A percentile compares a stretch with the other conserved stretches of the same genome.
phyloP scores from a whole-genome alignment of 2,113 vertebrate species.

The Scophthalmus maximus region DNA sequence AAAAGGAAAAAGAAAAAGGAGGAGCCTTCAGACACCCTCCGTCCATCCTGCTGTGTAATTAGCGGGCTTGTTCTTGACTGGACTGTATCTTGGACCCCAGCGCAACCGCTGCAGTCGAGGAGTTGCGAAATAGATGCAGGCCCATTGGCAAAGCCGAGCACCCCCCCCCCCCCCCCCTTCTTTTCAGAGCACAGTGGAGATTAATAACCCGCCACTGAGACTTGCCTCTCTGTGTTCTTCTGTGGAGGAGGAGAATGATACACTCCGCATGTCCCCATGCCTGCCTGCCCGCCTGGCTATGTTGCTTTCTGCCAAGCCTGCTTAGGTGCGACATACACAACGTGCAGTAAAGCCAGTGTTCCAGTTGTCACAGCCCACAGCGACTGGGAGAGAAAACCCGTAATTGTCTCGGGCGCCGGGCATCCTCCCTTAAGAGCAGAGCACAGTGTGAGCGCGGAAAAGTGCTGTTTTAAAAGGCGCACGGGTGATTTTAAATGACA shows the following conservation, averaged over 20 bases:
- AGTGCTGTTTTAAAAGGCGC: conserved; percentile 9
- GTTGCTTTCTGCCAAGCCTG: conserved; percentile 10
- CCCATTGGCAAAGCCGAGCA: conserved; percentile 25
- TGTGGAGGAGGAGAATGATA: conserved; percentile 39
- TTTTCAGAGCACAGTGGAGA: conserved; percentile 40
- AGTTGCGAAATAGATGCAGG: conserved; percentile 35
- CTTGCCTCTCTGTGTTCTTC: conserved; percentile 39
- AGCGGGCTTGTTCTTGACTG: conserved; percentile 3
- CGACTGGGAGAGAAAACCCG: not conserved
- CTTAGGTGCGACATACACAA: conserved; percentile 2
- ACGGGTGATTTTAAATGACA: not conserved
- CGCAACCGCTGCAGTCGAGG: conserved; percentile 11
- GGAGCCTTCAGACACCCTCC: conserved; percentile 17
- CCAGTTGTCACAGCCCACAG: not conserved
- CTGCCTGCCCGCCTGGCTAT: not conserved
- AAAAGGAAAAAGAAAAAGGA: conserved; percentile 34
- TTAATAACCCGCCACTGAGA: conserved; percentile 65
- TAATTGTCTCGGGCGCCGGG: not conserved
- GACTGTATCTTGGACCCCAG: not conserved
- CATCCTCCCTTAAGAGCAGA: conserved; percentile 5
- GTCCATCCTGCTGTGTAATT: conserved; percentile 16
- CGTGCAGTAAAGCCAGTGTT: not conserved
- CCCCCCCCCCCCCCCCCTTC: conserved; percentile 8
- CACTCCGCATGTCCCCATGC: conserved; percentile 14
- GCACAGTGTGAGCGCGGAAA: not conserved